Evolutionary conservation across 2,888 invertebrate genomes (phyloP).

Genomic region (Rosalia funebris): DNA sequence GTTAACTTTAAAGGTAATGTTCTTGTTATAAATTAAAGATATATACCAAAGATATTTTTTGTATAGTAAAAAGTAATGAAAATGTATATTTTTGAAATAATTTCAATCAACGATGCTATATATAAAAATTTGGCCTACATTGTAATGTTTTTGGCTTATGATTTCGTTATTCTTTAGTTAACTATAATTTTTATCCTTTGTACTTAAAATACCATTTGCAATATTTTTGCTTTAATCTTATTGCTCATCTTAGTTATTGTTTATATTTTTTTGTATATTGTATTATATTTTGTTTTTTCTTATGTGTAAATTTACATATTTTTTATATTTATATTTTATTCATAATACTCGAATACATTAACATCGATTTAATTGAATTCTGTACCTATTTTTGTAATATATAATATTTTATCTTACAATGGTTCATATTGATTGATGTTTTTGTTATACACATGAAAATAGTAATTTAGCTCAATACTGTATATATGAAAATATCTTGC

Average conservation of each 20-base stretch:
- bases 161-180: constrained; percentile 36
- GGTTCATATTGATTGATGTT: constrained; percentile 32
- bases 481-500: constrained; percentile 62
- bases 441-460: constrained; percentile 42
- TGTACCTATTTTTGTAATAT: constrained; percentile 39
- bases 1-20: constrained; percentile 49
- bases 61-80: constrained; percentile 57
- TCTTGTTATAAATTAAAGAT: constrained; percentile 60
- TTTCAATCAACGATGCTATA: constrained; percentile 51
- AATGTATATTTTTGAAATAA: constrained; percentile 58
- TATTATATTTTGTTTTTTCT: constrained; percentile 37
- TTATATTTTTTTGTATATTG: constrained; percentile 51
- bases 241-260: constrained; percentile 50
- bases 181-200: constrained; percentile 45
- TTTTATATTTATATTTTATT: constrained; percentile 27
- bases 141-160: constrained; percentile 33
- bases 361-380: constrained; percentile 38
- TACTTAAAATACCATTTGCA: constrained; percentile 46
- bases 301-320: constrained; percentile 37
- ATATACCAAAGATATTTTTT: constrained; percentile 64
- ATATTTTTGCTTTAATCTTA: constrained; percentile 46
- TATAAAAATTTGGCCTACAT: constrained; percentile 41
- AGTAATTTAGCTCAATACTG: constrained; percentile 61
- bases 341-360: constrained; percentile 16
- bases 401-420: constrained; percentile 34